phyloP scores from a whole-genome alignment of 2,888 invertebrate species.

The Elegia similella region DNA sequence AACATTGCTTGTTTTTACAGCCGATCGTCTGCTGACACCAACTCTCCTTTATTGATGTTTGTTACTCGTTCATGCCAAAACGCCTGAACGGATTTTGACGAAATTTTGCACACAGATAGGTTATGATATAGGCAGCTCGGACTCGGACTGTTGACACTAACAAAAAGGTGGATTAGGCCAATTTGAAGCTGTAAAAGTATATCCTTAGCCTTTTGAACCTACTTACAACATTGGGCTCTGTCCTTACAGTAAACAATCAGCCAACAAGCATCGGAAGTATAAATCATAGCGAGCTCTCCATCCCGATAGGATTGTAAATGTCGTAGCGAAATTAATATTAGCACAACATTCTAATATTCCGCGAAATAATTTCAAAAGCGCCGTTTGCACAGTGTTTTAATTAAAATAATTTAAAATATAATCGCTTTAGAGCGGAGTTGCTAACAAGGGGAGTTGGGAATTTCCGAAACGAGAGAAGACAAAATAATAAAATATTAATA shows the following conservation, averaged over 20 bases:
- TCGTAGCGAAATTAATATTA: slow-evolving; percentile 24
- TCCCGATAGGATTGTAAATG: slow-evolving; percentile 18
- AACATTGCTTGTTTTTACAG: too few species aligned
- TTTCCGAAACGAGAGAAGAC: slow-evolving; percentile 76
- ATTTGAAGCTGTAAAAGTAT: too few species aligned
- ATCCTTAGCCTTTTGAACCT: too few species aligned
- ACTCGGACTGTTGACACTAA: too few species aligned
- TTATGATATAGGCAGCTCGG: too few species aligned
- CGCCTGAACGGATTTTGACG: too few species aligned
- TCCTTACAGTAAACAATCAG: background rate
- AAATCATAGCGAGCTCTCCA: background rate
- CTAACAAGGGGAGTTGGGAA: slow-evolving; percentile 76
- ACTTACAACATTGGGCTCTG: background rate
- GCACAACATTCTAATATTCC: slow-evolving; percentile 41
- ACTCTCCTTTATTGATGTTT: too few species aligned
- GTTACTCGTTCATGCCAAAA: too few species aligned
- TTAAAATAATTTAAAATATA: slow-evolving; percentile 81
- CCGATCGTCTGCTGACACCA: too few species aligned
- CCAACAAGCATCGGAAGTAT: slow-evolving; percentile 10
- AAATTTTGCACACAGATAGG: too few species aligned
- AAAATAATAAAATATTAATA: slow-evolving; percentile 83
- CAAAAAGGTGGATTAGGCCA: too few species aligned
- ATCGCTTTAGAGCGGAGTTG: slow-evolving; percentile 76
- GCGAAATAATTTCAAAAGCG: slow-evolving; percentile 49
- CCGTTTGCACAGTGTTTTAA: slow-evolving; percentile 78